phyloP scores from a whole-genome alignment of 2,888 invertebrate genomes.

The Troglohyphantes excavatus region DNA sequence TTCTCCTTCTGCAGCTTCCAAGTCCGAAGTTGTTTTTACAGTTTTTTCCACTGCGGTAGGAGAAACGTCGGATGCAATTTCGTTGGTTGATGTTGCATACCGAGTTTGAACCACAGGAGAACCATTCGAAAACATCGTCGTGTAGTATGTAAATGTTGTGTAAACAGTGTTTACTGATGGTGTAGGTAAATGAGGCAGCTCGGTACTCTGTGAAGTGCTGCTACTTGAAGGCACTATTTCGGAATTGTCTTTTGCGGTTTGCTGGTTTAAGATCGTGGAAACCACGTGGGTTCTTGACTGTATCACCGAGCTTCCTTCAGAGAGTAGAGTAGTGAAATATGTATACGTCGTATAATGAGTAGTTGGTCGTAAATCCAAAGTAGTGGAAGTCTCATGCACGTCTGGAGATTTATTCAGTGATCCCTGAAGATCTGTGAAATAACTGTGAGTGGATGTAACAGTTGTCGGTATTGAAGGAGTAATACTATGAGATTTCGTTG shows the following conservation, averaged over 20 bases:
- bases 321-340: constrained; percentile 86
- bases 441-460: not conserved
- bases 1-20: constrained; percentile 70
- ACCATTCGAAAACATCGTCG: constrained; percentile 75
- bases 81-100: constrained; percentile 61
- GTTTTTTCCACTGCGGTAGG: constrained; percentile 30
- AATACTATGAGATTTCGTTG: not conserved
- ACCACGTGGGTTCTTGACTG: constrained; percentile 84
- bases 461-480: not conserved
- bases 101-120: constrained; percentile 41
- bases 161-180: constrained; percentile 61
- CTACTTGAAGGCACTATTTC: not conserved
- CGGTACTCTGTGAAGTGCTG: not conserved
- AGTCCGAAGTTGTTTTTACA: constrained; percentile 54
- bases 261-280: constrained; percentile 81
- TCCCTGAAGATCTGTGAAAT: constrained; percentile 6
- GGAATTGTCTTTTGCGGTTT: not conserved
- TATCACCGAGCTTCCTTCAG: constrained; percentile 85
- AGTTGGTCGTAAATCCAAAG: constrained; percentile 62
- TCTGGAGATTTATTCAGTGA: constrained; percentile 3
- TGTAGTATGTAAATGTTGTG: constrained; percentile 79
- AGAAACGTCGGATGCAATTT: constrained; percentile 6
- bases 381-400: not conserved
- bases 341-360: constrained; percentile 82
- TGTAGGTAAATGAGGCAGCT: not conserved